Evolutionary conservation across 1,140 invertebrate species (phyloP).

Genomic region (Sipha flava): DNA sequence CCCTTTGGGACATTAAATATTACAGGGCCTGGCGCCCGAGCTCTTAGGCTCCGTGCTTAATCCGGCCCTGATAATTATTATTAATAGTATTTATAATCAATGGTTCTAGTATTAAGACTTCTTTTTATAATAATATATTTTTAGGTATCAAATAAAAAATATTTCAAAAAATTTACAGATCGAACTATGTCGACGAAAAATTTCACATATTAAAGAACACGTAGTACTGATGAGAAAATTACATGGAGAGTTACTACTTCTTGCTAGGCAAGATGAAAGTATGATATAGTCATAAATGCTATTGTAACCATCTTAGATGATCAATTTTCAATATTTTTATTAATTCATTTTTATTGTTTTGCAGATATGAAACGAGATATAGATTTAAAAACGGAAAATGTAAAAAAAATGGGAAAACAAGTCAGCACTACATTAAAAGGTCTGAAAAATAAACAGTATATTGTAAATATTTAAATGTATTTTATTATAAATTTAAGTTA

Average conservation of each 20-base stretch:
- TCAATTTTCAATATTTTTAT: not conserved
- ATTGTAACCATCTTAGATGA: not conserved
- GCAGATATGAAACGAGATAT: constrained; percentile 35
- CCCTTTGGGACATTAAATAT: no score
- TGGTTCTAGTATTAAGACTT: no score
- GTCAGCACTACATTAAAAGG: constrained; percentile 37
- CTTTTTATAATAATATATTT: no score
- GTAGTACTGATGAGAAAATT: constrained; percentile 36
- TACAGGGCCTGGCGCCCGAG: no score
- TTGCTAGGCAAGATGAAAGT: constrained; percentile 39
- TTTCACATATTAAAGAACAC: constrained; percentile 37
- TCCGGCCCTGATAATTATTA: no score
- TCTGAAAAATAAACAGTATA: not conserved
- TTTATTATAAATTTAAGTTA: no score
- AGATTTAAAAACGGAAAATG: constrained; percentile 28
- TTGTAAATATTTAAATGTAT: no score
- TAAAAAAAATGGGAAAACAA: constrained; percentile 36
- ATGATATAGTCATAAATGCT: constrained; percentile 1
- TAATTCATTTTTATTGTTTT: not conserved
- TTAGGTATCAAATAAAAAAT: no score
- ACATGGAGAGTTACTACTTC: constrained; percentile 36
- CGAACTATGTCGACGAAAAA: constrained; percentile 36
- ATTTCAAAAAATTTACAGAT: no score
- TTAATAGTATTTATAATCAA: no score
- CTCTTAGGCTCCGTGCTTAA: no score